These are phyloP conservation scores for Artibeus lituratus DNA, from an alignment of 2,797 vertebrate genomes.

Conservation along the genomic window DNA sequence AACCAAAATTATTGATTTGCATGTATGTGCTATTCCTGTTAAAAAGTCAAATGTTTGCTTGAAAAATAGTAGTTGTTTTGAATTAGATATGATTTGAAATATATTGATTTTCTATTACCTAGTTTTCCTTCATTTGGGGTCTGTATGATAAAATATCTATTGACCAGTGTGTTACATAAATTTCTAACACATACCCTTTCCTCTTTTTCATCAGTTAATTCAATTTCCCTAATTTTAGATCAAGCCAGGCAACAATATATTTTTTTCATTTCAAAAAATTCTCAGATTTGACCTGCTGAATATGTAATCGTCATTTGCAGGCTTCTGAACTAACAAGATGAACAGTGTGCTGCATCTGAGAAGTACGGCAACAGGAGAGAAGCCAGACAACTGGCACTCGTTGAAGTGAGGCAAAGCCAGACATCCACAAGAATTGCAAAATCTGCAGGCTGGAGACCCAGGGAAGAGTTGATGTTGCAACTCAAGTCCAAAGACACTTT, in stretches of 20 bases:
- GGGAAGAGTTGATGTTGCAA: neutral
- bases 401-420: neutral
- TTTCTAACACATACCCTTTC: neutral
- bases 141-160: neutral
- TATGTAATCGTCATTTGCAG: neutral
- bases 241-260: neutral
- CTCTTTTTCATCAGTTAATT: conserved; percentile 2
- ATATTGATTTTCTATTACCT: neutral
- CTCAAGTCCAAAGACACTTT: neutral
- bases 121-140: neutral
- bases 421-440: neutral
- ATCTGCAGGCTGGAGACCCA: neutral
- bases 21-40: neutral
- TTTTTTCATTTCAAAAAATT: conserved; percentile 25
- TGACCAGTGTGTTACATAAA: neutral
- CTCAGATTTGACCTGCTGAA: neutral
- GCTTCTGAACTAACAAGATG: conserved; percentile 21
- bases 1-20: neutral
- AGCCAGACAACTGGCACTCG: neutral
- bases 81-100: neutral
- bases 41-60: neutral
- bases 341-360: neutral
- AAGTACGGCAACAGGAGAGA: neutral
- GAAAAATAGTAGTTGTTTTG: neutral
- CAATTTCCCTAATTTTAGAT: conserved; percentile 17